Base-by-base conservation (phyloP, 2,888 invertebrate genomes). In the Chirona hameri region DNA sequence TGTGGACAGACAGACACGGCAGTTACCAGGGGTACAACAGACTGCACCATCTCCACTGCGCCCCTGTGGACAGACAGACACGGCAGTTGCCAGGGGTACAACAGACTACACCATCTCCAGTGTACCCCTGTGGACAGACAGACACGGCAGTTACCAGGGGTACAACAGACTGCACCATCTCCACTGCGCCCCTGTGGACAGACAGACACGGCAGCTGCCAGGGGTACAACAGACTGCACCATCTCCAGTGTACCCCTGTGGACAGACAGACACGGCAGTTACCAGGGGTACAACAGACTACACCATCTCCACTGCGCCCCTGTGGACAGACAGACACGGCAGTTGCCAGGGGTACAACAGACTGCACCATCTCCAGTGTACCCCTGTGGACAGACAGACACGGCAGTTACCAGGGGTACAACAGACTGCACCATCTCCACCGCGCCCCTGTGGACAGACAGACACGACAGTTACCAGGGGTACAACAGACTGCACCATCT, bases 131-230 rank as follows among this genome's bases (percentile, higher is more conserved):
- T 39, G 39, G 39, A 39, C 14, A 55, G 18, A 55, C 55, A 18
- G 55, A 55, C 39, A 18, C 55, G 55, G 14, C 55, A 12, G 15
- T 55, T 2, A 18, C 55, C 55, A 10, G 93, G 81, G 82, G 72
- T 82, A 69, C 9, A 97, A 95, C n/a, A 94, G 88, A 85, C 95
- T 94, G 84, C 97, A 96, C 97, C 97, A 97, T 90, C 5, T 95
- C 95, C 18, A 92, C 83, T 3, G 91, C 27, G 27, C 65, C 87
- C 65, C 65, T 65, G 65, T n/a, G 10, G 60, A 18, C 14, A 24
- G 24, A 24, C 21, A 18, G 24, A 24, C 52, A 7, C 60, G 60
- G 21, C 60, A 24, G 24, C 24, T 3, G 9, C 60, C 60, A 9
- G 93, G 82, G 82, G 76, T 82, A 69, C 39, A 83, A 82, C 82